Base-by-base conservation (phyloP, 2,888 invertebrate genomes). In the Catocala nupta region DNA sequence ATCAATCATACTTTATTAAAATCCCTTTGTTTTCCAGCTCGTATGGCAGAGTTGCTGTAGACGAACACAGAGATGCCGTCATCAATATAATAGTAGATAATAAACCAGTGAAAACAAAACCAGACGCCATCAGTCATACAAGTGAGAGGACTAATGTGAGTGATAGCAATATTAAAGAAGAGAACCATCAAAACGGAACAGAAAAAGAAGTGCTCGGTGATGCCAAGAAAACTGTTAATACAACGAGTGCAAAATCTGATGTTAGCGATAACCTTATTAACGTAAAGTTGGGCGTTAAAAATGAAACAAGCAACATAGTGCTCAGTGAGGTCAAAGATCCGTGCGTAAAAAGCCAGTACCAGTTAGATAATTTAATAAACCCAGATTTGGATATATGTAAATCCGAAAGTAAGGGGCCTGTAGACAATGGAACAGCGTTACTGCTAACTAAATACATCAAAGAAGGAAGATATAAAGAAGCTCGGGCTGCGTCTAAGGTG, bases 391-490 rank as follows among this genome's bases (percentile, higher is more conserved):
- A 44, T 43, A 47, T 56, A 42, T 62, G 45, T 13, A 75, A 62
- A 59, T 62, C 51, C 63, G 64, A 70, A 13, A 55, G 78, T 55
- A 77, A 71, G 68, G 55, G 11, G 0, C 56, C 70, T 34, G 61
- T 77, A 45, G 84, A 88, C 49, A 86, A 85, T 73, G 88, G 86
- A 5, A 82, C 82, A 39, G 86, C 91, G 0, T 78, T 94, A 59
- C 83, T 92, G 57, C 76, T 95, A 47, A 92, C 94, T 0, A 86
- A 90, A 1, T 88, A 82, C 42, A 80, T 95, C 13, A 86, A 91
- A 78, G 82, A 90, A 49, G 85, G 88, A 0, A 84, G 81, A 12
- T 55, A 90, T 0, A 81, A 83, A 5, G 87, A 93, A 39, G 95
- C 95, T 0, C 87, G 90, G 5, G 78, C 84, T 58, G 87, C 76